Evolutionary conservation across 1,140 invertebrate genomes (phyloP), one percentile per base, ranked within the genome.

Genomic region (Heliconius eleuchia): DNA sequence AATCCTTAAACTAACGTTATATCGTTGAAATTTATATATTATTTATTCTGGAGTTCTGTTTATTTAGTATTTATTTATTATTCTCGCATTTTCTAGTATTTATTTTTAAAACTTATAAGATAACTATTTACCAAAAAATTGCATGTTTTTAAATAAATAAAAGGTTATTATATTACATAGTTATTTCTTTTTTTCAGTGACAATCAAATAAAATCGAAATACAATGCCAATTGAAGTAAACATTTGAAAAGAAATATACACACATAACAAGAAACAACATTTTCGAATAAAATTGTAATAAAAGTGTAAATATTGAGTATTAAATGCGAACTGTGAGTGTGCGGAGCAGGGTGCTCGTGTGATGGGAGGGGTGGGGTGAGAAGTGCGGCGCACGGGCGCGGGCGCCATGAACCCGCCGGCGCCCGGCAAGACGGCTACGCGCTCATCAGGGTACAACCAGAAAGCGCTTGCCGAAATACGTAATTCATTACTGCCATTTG

Each of bases 401-500:
- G 91, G 92, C 92, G 94, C 95, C 95, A 97, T 97, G 96, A 97
- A 97, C 96, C 94, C 95, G 93, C 95, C 93, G 92, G 92, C 94
- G 90, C 92, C 94, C 92, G 91, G 91, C 91, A 96, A 96, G 95
- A 96, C 96, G 92, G 95, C 95, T 91, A 96, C 96, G 95, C 96
- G 97, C 92, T 96, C 96, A 92, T 96, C 97, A 95, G 97, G 97
- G 95, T 98, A 98, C 94, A 97, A 97, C 94, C 97, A 98, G 91
- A 98, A 98, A 94, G 97, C 97, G 86, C 95, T 98, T 93, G 97
- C 97, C 92, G 97, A 98, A 93, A 98, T 98, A 88, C 96, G 97
- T 76, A 98, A 98, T 88, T 98, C 97, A 71, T 93, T 98, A 82
- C 95, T 97, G 85, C 97, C 97, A 70, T 98, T 98, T 91, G 97